Conservation (phyloP, 1,140 invertebrate species). For the Goniozus legneri region DNA sequence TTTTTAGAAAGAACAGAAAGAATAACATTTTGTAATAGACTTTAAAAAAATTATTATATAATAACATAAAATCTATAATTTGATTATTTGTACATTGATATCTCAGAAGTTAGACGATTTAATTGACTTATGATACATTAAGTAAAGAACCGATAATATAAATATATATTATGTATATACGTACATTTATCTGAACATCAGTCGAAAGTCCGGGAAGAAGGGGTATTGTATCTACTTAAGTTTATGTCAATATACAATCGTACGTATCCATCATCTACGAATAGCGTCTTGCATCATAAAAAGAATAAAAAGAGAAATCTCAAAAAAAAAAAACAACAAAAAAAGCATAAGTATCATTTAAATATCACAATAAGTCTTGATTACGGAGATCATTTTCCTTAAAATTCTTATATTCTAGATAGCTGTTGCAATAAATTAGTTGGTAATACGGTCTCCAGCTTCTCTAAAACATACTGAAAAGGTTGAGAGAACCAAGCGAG, state of each 20-base stretch:
- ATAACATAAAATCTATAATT: too few relatives aligned
- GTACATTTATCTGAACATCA: slow-evolving; percentile 27
- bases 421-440: slow-evolving; percentile 80
- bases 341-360: slow-evolving; percentile 32
- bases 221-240: too few relatives aligned
- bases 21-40: too few relatives aligned
- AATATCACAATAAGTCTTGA: slow-evolving; percentile 47
- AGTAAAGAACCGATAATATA: slow-evolving; percentile 30
- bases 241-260: too few relatives aligned
- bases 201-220: slow-evolving; percentile 24
- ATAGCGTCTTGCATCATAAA: too few relatives aligned
- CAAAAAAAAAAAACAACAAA: too few relatives aligned
- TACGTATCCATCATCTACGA: too few relatives aligned
- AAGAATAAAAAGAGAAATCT: too few relatives aligned
- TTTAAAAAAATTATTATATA: too few relatives aligned
- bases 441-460: slow-evolving; percentile 78
- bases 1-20: slow-evolving; percentile 4
- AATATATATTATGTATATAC: too few relatives aligned
- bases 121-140: slow-evolving; percentile 27
- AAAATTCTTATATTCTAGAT: slow-evolving; percentile 68
- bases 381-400: slow-evolving; percentile 27
- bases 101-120: slow-evolving; percentile 10
- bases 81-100: slow-evolving; percentile 24
- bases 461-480: slow-evolving; percentile 79
- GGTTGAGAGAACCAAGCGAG: slow-evolving; percentile 80